Evolutionary conservation across 1,140 invertebrate species (phyloP).

Genomic region (Diuraphis noxia): DNA sequence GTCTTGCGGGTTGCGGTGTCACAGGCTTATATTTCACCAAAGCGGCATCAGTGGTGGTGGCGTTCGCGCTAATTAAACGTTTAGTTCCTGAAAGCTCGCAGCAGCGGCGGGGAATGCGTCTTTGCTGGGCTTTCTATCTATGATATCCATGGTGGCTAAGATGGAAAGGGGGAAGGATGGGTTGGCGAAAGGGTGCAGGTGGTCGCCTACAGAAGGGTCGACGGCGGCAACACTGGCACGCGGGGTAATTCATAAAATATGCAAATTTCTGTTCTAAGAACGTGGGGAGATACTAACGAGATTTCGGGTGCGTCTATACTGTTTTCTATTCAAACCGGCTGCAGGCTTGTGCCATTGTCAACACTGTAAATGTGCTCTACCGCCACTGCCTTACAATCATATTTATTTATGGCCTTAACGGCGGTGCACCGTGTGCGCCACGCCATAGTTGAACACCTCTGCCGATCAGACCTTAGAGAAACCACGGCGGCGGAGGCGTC

Average conservation of each 20-base stretch:
- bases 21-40: background rate
- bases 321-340: conserved; percentile 21
- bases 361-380: background rate
- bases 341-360: conserved; percentile 1
- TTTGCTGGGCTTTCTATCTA: background rate
- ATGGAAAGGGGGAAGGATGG: background rate
- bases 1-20: background rate
- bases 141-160: no score
- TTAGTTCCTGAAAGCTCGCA: conserved; percentile 21
- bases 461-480: background rate
- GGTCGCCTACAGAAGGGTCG: background rate
- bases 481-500: background rate
- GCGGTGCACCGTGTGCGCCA: background rate
- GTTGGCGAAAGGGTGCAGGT: background rate
- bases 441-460: background rate
- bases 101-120: background rate
- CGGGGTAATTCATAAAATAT: conserved; percentile 45
- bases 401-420: conserved; percentile 24
- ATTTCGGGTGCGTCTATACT: conserved; percentile 6
- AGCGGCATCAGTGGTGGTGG: background rate
- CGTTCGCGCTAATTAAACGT: conserved; percentile 39
- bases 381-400: background rate
- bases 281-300: conserved; percentile 14
- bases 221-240: background rate
- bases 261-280: conserved; percentile 40